Conservation (phyloP, 2,113 vertebrate genomes). For the Hippolais icterina region DNA sequence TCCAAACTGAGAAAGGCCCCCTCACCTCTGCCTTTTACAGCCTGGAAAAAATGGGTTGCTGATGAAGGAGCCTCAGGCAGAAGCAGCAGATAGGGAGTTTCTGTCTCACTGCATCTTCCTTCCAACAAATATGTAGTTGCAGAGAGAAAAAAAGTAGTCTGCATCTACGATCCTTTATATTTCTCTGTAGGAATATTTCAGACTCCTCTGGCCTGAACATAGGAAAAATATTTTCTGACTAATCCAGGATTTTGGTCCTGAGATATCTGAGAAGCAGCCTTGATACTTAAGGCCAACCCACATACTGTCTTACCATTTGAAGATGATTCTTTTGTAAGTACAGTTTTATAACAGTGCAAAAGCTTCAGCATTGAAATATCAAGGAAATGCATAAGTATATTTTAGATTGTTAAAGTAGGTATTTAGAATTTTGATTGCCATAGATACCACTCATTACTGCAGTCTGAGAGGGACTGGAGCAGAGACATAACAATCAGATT, state of each 20-base stretch:
- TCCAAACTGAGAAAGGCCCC: background rate
- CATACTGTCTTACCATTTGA: background rate
- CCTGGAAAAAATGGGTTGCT: background rate
- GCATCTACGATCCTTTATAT: background rate
- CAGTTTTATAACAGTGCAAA: background rate
- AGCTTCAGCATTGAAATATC: background rate
- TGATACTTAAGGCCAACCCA: background rate
- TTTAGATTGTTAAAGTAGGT: background rate
- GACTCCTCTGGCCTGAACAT: background rate
- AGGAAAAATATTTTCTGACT: background rate
- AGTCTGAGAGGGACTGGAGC: background rate
- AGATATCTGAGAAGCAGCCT: background rate
- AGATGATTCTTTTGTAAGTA: background rate
- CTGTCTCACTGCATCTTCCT: background rate
- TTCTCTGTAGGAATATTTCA: background rate
- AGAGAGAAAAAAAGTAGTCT: background rate
- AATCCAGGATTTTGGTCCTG: background rate
- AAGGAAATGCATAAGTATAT: background rate
- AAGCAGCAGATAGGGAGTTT: background rate
- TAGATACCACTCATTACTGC: background rate
- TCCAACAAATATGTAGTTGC: background rate
- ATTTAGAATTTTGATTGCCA: background rate
- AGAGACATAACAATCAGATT: background rate
- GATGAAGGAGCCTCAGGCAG: background rate
- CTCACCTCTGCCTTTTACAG: rapidly evolving